Evolutionary conservation across 2,113 vertebrate species (phyloP).

Genomic region (Calyptomena viridis): DNA sequence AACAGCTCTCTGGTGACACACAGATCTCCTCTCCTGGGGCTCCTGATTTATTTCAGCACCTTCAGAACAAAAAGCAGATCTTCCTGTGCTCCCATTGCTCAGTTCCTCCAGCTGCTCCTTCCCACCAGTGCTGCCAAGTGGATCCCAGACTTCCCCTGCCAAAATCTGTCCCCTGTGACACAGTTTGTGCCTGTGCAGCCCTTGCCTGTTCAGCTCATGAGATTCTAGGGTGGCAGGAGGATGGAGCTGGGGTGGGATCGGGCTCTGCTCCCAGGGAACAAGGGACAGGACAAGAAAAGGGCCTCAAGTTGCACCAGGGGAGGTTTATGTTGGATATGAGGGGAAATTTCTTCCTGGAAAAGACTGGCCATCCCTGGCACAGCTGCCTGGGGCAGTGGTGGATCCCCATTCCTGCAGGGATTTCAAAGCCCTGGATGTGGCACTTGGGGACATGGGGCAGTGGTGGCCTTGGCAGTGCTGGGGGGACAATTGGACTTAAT

Average conservation of each 20-base stretch:
- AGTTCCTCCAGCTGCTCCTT: neutral
- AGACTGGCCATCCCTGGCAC: neutral
- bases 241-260: neutral
- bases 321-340: neutral
- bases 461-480: neutral
- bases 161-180: neutral
- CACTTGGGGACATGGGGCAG: neutral
- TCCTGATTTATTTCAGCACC: neutral
- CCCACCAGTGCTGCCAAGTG: neutral
- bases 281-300: accelerated
- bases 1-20: neutral
- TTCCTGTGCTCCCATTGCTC: neutral
- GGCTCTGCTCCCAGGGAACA: neutral
- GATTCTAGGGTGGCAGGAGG: neutral
- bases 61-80: neutral
- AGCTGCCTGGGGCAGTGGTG: neutral
- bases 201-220: accelerated
- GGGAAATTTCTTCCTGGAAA: neutral
- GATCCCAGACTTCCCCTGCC: neutral
- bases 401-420: neutral
- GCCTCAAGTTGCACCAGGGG: neutral
- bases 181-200: neutral
- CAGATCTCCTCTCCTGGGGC: neutral
- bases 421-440: neutral
- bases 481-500: neutral